phyloP scores from a whole-genome alignment of 2,888 invertebrate species.

The Rhorus exstirpatorius region DNA sequence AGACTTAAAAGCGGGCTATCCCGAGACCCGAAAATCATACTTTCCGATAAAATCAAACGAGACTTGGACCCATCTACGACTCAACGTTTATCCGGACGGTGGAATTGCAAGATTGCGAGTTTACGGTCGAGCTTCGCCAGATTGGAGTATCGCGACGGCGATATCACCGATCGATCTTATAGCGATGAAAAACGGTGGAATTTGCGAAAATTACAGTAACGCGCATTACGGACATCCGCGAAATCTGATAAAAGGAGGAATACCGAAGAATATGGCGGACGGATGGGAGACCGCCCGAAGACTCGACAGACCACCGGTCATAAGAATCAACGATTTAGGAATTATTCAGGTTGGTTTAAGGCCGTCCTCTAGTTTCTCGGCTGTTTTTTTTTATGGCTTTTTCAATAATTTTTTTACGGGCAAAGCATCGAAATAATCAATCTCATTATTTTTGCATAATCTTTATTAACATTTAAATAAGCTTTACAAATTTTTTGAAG shows the following conservation, averaged over 20 bases:
- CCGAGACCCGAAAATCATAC: conserved; percentile 88
- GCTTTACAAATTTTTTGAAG: too few species aligned
- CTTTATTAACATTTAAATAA: too few species aligned
- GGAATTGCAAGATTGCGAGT: conserved; percentile 89
- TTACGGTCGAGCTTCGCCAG: conserved; percentile 86
- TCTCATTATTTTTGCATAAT: too few species aligned
- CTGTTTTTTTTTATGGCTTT: too few species aligned
- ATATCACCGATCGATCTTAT: conserved; percentile 86
- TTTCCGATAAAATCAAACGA: conserved; percentile 86
- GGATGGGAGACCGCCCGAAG: conserved; percentile 90
- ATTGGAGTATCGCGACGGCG: conserved; percentile 41
- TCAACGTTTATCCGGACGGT: conserved; percentile 90
- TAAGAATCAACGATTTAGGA: conserved; percentile 87
- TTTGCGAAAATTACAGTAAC: conserved; percentile 88
- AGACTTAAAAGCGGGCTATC: conserved; percentile 87
- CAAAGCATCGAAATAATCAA: too few species aligned
- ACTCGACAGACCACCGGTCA: conserved; percentile 88
- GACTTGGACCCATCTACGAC: conserved; percentile 88
- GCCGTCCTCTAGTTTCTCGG: too few species aligned
- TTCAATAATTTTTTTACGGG: too few species aligned
- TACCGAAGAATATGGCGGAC: conserved; percentile 88
- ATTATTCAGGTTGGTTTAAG: conserved; percentile 87
- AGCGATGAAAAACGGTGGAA: conserved; percentile 87
- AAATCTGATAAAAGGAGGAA: conserved; percentile 88
- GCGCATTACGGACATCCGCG: conserved; percentile 90